Conservation (phyloP, 2,888 invertebrate genomes). For the Xylota segnis region DNA sequence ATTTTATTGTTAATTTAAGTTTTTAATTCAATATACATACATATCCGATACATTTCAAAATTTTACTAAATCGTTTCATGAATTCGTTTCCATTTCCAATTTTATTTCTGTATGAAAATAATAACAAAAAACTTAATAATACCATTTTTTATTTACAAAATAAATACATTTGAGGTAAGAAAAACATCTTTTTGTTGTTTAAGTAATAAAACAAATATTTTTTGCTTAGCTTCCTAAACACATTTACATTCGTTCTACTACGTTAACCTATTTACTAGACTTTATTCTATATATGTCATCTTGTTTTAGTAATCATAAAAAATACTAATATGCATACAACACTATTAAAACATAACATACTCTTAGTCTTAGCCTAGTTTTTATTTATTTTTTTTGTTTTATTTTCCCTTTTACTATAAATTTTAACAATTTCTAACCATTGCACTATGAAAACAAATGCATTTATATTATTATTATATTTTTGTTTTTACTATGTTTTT, state of each 20-base stretch:
- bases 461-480: conserved; percentile 11
- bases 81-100: conserved; percentile 51
- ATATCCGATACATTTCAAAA: conserved; percentile 18
- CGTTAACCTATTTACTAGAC: conserved; percentile 12
- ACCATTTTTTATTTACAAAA: conserved; percentile 40
- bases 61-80: conserved; percentile 54
- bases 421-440: conserved; percentile 71
- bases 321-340: conserved; percentile 64
- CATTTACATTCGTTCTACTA: conserved; percentile 49
- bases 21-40: conserved; percentile 12
- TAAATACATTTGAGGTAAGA: conserved; percentile 29
- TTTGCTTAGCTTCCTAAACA: conserved; percentile 37
- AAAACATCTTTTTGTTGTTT: conserved; percentile 7
- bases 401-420: conserved; percentile 38
- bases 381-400: conserved; percentile 31
- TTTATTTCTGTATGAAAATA: neutral
- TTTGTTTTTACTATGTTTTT: conserved; percentile 2
- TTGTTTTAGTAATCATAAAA: conserved; percentile 62
- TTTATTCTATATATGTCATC: conserved; percentile 16
- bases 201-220: conserved; percentile 13
- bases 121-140: neutral
- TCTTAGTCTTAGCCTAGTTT: conserved; percentile 32
- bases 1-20: conserved; percentile 10
- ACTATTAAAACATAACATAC: conserved; percentile 57
- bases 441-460: conserved; percentile 72